Base-by-base conservation (phyloP, 2,113 vertebrate genomes). In the Crotalus tigris region DNA sequence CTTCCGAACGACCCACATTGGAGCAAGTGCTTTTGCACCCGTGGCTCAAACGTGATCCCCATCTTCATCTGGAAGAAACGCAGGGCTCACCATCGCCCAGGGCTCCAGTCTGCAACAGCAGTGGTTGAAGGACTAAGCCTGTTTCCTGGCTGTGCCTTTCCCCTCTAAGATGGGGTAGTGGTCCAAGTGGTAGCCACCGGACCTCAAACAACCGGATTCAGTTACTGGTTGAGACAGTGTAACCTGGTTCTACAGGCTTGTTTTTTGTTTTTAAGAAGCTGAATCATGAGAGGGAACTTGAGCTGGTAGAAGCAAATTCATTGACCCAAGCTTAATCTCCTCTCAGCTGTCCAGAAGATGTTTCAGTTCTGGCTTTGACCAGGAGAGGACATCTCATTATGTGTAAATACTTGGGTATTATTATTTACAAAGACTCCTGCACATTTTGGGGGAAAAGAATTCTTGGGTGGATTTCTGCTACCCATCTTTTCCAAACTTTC, bases 11-110 rank as follows among this genome's bases (percentile, higher is more conserved):
- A 8, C 98, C 98, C 0, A 97, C 97, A 2, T 94, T 98, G 95
- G 98, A 98, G 64, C 96, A 98, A 96, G 97, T 99, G 87, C 96
- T 98, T 85, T 94, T 96, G 29, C 98, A 99, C 94, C 96, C 98
- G 46, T 99, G 98, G 98, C 98, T 99, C 96, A 95, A 97, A 92
- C 92, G 89, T 0, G 95, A 96, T 51, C 86, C 87, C 33, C 95
- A 39, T 4, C 57, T 57, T 64, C 91, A 92, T 3, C 88, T 39
- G 5, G 93, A 92, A 86, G 81, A 89, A 23, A 19, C 54, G 6
- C 86, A 59, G 24, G 53, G 2, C 87, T 91, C 53, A 92, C 46
- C 55, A 5, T 91, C 59, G 53, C 92, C 86, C 92, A 94, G 91
- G 93, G 87, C 92, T 92, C 85, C 51, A 49, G 94, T 91, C 91